Evolutionary conservation across 2,888 invertebrate species (phyloP), one percentile per base, ranked within the genome.

Genomic region (Xiphydria camelus): DNA sequence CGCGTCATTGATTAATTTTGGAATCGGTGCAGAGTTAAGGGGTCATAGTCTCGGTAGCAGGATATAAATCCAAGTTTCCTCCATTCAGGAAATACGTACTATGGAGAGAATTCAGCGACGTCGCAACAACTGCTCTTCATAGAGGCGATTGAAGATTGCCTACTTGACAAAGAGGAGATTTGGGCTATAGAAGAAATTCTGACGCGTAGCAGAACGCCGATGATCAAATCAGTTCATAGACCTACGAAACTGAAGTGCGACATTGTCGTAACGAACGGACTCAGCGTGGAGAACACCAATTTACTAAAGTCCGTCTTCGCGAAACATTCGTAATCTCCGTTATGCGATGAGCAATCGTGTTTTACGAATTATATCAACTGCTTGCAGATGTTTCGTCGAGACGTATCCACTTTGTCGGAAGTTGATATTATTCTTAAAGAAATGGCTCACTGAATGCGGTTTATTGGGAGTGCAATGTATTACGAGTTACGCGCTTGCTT

Each of bases 211-310:
- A 77, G 83, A 33, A 82, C 82, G 5, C 85, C 86, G 0, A 83
- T 86, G 45, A 75, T 86, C 10, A 81, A 79, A 62, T 70, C 80
- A n/a, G 67, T 67, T 32, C 80, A 83, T 54, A 59, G 59, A 31
- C 44, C 59, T 3, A 78, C 80, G 0, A 62, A 74, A 1, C 73
- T 83, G 12, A 78, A 80, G 41, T 84, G 83, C 62, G 85, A 86
- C 69, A 71, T 86, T 49, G 83, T 83, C 0, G 82, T 83, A 59
- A 73, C 77, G 6, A 82, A 83, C 66, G 81, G 82, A 4, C 74
- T 85, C 12, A 80, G 82, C 15, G 79, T 79, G 3, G 81, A 82
- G 58, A 86, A 85, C 58, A 83, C 84, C 44, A 70, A 61, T 47
- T 72, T 69, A 49, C 74, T 66, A 57, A 73, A 66, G 79, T 78